These are phyloP conservation scores for Drosophila imparisetae DNA, from an alignment of 2,888 invertebrate species.

Conservation along the genomic window DNA sequence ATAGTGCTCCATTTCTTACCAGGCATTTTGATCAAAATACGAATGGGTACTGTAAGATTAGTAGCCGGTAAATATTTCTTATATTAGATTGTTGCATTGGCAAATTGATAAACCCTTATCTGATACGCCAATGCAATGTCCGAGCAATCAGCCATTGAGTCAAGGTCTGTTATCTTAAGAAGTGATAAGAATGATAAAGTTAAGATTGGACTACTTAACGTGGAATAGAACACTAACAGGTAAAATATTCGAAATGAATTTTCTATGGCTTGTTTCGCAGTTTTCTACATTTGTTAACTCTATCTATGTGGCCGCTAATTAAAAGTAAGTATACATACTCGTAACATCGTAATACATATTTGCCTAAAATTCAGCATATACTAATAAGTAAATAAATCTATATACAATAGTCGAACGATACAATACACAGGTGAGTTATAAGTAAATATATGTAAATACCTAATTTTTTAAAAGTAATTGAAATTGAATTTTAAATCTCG, in stretches of 20 bases:
- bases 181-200: not conserved
- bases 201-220: not conserved
- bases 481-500: constrained; percentile 69
- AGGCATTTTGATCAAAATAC: constrained; percentile 48
- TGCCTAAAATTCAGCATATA: constrained; percentile 73
- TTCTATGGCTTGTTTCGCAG: constrained; percentile 45
- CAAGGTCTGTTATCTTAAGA: not conserved
- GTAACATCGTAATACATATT: constrained; percentile 32
- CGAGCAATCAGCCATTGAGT: constrained; percentile 19
- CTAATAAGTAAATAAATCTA: constrained; percentile 57
- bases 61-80: not conserved
- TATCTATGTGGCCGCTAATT: constrained; percentile 47
- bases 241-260: not conserved
- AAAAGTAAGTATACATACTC: constrained; percentile 23
- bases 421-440: constrained; percentile 45
- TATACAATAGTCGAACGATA: constrained; percentile 56
- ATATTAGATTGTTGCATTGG: constrained; percentile 7
- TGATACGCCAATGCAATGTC: not conserved
- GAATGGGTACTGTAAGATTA: constrained; percentile 32
- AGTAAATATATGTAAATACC: constrained; percentile 36
- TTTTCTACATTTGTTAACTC: constrained; percentile 42
- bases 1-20: constrained; percentile 55
- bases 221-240: not conserved
- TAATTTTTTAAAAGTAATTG: constrained; percentile 71
- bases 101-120: constrained; percentile 29